Evolutionary conservation across 2,797 vertebrate species (phyloP).

Genomic region (Menidia menidia): DNA sequence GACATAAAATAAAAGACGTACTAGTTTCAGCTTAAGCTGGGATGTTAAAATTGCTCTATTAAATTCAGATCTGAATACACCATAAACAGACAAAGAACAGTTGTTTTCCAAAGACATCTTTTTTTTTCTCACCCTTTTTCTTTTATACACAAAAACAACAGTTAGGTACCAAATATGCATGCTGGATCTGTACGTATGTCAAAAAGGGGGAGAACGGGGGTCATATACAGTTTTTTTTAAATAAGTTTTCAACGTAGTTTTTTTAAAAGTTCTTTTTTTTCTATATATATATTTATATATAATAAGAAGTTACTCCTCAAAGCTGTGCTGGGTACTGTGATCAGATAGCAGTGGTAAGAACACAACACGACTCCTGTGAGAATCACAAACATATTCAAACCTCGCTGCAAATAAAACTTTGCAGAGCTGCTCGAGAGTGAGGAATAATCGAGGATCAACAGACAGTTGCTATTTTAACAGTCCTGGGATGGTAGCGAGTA

Average conservation of each 20-base stretch:
- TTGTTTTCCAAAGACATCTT: conserved; percentile 80
- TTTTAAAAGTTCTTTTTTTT: conserved; percentile 19
- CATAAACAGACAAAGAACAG: conserved; percentile 88
- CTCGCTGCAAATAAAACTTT: conserved; percentile 87
- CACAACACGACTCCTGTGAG: conserved; percentile 77
- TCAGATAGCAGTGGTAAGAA: conserved; percentile 76
- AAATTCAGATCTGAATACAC: conserved; percentile 88
- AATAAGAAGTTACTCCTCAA: conserved; percentile 66
- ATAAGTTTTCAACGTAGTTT: conserved; percentile 16
- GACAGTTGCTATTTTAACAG: conserved; percentile 78
- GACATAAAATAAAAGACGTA: conserved; percentile 59
- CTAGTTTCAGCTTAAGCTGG: conserved; percentile 73
- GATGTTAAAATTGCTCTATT: conserved; percentile 84
- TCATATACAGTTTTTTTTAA: conserved; percentile 44
- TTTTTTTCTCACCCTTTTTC: conserved; percentile 79
- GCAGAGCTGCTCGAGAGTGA: conserved; percentile 75
- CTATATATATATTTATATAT: conserved; percentile 48
- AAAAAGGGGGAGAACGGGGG: conserved; percentile 61
- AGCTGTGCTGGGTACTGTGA: conserved; percentile 78
- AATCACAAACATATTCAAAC: conserved; percentile 80
- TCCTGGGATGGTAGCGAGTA: conserved; percentile 60
- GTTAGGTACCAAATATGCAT: conserved; percentile 97
- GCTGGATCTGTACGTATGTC: conserved; percentile 89
- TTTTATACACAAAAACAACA: conserved; percentile 92
- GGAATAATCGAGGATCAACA: conserved; percentile 53